Conservation (phyloP, 2,888 invertebrate species). For the Trissonchulus sp. region DNA sequence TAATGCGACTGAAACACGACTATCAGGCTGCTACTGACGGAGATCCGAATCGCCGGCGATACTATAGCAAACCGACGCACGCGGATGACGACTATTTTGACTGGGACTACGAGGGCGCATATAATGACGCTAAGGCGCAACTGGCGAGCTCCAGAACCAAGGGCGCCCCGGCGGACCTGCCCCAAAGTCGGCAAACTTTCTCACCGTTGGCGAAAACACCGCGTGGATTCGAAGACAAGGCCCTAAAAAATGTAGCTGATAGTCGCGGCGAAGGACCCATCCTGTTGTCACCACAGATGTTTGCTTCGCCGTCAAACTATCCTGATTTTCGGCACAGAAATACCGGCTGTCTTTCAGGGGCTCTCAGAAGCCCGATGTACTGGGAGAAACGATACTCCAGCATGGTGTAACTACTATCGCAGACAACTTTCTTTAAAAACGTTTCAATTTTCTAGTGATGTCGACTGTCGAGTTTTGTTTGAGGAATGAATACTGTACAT, state of each 20-base stretch:
- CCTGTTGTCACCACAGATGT: neutral
- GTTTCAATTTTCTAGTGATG: too few relatives aligned
- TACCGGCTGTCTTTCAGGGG: neutral
- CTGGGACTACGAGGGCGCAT: neutral
- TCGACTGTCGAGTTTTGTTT: too few relatives aligned
- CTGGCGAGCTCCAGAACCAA: too few relatives aligned
- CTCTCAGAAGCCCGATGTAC: neutral
- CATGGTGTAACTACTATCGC: too few relatives aligned
- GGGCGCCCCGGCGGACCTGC: too few relatives aligned
- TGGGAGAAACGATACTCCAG: slow-evolving; percentile 2
- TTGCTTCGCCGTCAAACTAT: neutral
- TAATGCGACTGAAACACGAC: neutral
- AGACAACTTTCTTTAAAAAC: too few relatives aligned
- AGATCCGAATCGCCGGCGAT: too few relatives aligned
- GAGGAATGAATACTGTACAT: too few relatives aligned
- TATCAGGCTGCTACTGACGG: neutral
- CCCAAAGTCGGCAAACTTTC: too few relatives aligned
- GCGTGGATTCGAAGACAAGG: neutral
- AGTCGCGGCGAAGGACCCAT: neutral
- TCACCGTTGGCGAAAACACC: too few relatives aligned
- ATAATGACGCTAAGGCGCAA: neutral
- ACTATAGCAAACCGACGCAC: neutral
- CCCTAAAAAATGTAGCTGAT: neutral
- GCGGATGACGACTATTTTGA: neutral
- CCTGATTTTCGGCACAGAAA: neutral